Evolutionary conservation across 2,888 invertebrate genomes (phyloP).

Genomic region (Dascillus cervinus): DNA sequence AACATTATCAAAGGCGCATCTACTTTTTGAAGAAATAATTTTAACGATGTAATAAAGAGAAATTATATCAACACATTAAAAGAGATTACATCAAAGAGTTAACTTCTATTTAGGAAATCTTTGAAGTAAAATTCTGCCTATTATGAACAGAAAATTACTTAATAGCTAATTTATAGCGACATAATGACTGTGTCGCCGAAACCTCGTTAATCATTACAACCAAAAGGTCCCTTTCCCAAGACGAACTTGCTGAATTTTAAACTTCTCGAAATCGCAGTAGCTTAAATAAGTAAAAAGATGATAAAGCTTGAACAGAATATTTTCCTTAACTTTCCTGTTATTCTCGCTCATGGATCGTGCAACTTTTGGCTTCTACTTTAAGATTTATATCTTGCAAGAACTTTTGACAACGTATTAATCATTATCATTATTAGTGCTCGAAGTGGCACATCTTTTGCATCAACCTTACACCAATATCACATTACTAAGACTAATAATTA

Average conservation of each 20-base stretch:
- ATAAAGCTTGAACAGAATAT: conserved; percentile 13
- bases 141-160: conserved; percentile 24
- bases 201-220: conserved; percentile 38
- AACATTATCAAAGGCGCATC: too few species aligned
- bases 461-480: conserved; percentile 4
- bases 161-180: conserved; percentile 35
- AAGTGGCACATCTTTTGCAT: conserved; percentile 7
- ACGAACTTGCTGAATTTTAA: conserved; percentile 27
- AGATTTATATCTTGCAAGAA: conserved; percentile 23
- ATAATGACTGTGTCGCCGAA: conserved; percentile 32
- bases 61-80: too few species aligned
- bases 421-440: conserved; percentile 20
- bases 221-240: conserved; percentile 23
- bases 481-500: too few species aligned
- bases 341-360: too few species aligned
- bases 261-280: conserved; percentile 21
- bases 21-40: too few species aligned
- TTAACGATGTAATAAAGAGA: too few species aligned
- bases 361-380: conserved; percentile 17
- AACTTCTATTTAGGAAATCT: conserved; percentile 10
- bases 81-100: too few species aligned
- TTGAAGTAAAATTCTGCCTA: conserved; percentile 11
- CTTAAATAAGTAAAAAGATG: conserved; percentile 24
- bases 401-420: conserved; percentile 23
- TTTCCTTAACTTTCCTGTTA: too few species aligned